phyloP scores from a whole-genome alignment of 2,113 vertebrate species.

The Solenodon paradoxus region DNA sequence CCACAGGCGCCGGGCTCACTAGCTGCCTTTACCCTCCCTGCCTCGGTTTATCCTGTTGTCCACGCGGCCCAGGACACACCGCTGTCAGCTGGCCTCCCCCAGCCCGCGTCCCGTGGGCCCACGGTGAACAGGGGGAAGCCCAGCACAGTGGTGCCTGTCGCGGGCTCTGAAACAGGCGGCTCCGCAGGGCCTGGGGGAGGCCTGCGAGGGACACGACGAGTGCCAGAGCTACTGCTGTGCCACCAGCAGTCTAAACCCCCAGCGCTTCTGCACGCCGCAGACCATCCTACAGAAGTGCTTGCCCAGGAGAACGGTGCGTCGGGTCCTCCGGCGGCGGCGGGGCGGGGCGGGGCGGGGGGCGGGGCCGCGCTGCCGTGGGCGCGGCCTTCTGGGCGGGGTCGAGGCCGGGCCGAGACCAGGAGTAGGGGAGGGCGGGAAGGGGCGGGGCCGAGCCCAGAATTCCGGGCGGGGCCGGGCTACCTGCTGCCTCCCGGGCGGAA shows the following conservation, averaged over 20 bases:
- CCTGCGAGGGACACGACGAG: fast-evolving
- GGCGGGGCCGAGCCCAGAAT: fast-evolving
- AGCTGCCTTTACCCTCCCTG: fast-evolving
- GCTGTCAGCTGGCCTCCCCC: too few relatives aligned
- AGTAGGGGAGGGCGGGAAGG: fast-evolving
- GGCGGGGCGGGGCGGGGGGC: fast-evolving
- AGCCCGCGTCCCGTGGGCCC: too few relatives aligned
- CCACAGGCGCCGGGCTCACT: background rate
- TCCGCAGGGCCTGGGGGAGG: background rate
- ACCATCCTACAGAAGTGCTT: background rate
- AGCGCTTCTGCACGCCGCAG: background rate
- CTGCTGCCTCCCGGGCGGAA: too few relatives aligned
- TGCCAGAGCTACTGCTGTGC: conserved; percentile 40
- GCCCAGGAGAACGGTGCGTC: background rate
- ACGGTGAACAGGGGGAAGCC: too few relatives aligned
- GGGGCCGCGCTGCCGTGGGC: fast-evolving
- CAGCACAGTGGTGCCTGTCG: too few relatives aligned
- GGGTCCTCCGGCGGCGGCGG: too few relatives aligned
- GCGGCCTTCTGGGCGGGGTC: fast-evolving
- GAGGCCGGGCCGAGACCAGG: fast-evolving
- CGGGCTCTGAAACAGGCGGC: background rate
- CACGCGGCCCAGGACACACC: fast-evolving
- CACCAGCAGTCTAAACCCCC: background rate
- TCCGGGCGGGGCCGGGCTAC: background rate
- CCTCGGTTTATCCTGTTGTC: background rate